Evolutionary conservation across 2,888 invertebrate species (phyloP).

Genomic region (Drosophila borealis): DNA sequence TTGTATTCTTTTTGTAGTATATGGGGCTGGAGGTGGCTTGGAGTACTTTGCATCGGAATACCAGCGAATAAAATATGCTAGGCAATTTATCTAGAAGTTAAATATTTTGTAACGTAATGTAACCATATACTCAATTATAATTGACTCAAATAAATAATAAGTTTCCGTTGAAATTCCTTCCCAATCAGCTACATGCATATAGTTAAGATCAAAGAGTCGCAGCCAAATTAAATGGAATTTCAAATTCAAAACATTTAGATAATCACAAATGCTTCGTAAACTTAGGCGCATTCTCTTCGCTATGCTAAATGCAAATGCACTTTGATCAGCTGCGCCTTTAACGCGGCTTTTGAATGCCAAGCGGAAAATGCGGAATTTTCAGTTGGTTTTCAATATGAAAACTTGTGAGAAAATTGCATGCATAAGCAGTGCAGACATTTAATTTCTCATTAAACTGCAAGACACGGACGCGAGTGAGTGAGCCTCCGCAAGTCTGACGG

Average conservation of each 20-base stretch:
- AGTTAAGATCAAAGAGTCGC: neutral
- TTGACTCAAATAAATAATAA: too few species aligned
- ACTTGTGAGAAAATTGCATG: conserved; percentile 62
- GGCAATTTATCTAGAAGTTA: too few species aligned
- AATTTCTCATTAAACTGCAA: conserved; percentile 70
- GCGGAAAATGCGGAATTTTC: conserved; percentile 25
- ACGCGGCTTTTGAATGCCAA: conserved; percentile 26
- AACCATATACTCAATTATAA: too few species aligned
- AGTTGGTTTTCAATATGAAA: conserved; percentile 60
- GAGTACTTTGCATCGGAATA: too few species aligned
- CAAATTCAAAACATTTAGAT: conserved; percentile 16
- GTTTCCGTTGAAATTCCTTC: too few species aligned
- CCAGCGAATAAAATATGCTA: too few species aligned
- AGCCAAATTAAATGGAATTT: conserved; percentile 1
- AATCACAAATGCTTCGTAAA: conserved; percentile 16
- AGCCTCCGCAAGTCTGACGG: conserved; percentile 47
- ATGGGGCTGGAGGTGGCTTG: too few species aligned
- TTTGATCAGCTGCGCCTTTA: conserved; percentile 23
- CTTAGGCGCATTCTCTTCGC: conserved; percentile 9
- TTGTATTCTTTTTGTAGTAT: too few species aligned
- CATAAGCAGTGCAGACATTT: conserved; percentile 63
- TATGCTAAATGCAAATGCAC: conserved; percentile 32
- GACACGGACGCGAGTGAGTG: conserved; percentile 2
- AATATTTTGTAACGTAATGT: too few species aligned
- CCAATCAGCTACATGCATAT: neutral